Percentiles rank a stretch among this genome's conserved stretches.
Evolutionary conservation across 2,888 invertebrate genomes (phyloP).

Genomic region (Cheiracanthium punctorium): DNA sequence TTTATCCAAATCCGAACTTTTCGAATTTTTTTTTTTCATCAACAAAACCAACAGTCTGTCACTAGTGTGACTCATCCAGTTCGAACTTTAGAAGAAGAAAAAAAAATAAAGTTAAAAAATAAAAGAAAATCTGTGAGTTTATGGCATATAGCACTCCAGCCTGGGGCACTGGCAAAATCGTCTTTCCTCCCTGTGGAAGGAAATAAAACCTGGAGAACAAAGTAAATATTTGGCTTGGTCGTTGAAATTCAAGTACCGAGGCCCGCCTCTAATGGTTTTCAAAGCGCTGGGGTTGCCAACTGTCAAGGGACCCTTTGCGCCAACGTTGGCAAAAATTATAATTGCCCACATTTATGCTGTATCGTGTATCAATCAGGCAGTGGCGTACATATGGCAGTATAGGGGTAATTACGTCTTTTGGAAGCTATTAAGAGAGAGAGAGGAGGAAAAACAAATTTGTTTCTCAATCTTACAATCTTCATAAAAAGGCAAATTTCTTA

Average conservation of each 20-base stretch:
- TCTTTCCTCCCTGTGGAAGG: constrained; percentile 12
- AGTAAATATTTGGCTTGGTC: constrained; percentile 62
- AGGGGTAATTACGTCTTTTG: too few relatives aligned
- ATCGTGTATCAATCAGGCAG: background rate
- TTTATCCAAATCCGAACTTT: background rate
- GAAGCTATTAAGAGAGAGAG: too few relatives aligned
- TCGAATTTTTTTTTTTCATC: background rate
- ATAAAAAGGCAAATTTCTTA: too few relatives aligned
- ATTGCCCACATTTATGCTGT: background rate
- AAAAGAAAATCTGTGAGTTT: constrained; percentile 32
- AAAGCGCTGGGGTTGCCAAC: constrained; percentile 24
- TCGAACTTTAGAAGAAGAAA: background rate
- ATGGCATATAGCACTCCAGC: constrained; percentile 53
- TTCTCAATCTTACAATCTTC: too few relatives aligned
- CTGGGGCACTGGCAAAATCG: constrained; percentile 23
- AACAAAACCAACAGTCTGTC: constrained; percentile 14
- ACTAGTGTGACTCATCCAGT: background rate
- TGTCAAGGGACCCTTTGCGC: background rate
- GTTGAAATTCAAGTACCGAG: constrained; percentile 55
- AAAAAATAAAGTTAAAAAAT: constrained; percentile 9
- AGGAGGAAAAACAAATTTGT: too few relatives aligned
- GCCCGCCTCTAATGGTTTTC: constrained; percentile 53
- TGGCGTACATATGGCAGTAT: background rate
- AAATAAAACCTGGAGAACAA: constrained; percentile 62
- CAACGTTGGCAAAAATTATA: constrained; percentile 15